A percentile compares a stretch with the other conserved stretches of the same genome.
phyloP scores from a whole-genome alignment of 2,888 invertebrate species.

The Andrena praecox region DNA sequence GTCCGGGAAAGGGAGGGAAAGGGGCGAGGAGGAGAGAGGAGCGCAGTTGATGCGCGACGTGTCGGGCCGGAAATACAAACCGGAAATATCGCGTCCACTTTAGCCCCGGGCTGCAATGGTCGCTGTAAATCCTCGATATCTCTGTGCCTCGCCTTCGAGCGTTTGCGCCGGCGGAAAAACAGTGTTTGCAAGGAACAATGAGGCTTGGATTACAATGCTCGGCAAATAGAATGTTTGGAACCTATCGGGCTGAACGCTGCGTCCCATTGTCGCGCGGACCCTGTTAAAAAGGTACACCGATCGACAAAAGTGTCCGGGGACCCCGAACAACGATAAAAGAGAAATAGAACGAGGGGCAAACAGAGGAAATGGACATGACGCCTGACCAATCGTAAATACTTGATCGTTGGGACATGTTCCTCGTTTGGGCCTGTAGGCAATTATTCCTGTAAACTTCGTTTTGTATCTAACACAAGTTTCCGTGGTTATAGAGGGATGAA shows the following conservation, averaged over 20 bases:
- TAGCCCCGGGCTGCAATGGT: conserved; percentile 50
- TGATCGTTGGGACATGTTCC: conserved; percentile 10
- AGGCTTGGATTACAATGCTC: conserved; percentile 80
- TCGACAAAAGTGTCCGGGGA: conserved; percentile 55
- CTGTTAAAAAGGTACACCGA: conserved; percentile 63
- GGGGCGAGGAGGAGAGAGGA: not conserved
- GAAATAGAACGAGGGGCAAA: conserved; percentile 15
- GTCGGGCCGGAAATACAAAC: conserved; percentile 61
- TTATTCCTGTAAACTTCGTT: no score
- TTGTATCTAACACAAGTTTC: not conserved
- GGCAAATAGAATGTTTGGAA: conserved; percentile 80
- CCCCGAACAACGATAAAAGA: conserved; percentile 37
- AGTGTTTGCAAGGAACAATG: conserved; percentile 80
- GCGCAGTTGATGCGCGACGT: conserved; percentile 38
- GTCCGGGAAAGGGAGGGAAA: not conserved
- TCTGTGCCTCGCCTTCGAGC: conserved; percentile 25
- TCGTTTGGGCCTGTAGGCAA: not conserved
- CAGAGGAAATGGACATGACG: conserved; percentile 17
- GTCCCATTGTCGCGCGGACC: conserved; percentile 67
- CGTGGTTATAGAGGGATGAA: not conserved
- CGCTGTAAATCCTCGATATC: conserved; percentile 57
- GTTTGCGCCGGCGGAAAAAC: conserved; percentile 67
- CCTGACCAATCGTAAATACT: conserved; percentile 10
- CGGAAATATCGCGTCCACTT: conserved; percentile 63
- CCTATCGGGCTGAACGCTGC: conserved; percentile 74